These are phyloP conservation scores for Leucophenga montana DNA, from an alignment of 2,888 invertebrate species.

Conservation along the genomic window DNA sequence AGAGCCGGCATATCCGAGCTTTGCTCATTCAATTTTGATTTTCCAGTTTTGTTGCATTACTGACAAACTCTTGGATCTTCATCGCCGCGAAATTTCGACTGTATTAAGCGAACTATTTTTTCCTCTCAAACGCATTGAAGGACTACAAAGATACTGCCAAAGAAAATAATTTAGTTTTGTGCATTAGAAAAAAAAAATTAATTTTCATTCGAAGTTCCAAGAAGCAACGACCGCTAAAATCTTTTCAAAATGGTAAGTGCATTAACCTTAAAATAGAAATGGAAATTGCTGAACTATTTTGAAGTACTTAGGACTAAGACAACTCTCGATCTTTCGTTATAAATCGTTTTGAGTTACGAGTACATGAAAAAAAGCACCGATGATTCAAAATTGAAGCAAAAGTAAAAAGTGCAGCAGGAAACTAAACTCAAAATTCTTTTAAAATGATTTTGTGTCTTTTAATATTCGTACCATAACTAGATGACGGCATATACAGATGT, in stretches of 20 bases:
- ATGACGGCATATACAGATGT: too few relatives aligned
- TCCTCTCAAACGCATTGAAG: too few relatives aligned
- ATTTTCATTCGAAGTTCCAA: not conserved
- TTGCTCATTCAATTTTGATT: conserved; percentile 62
- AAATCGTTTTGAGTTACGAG: too few relatives aligned
- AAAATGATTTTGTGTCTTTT: too few relatives aligned
- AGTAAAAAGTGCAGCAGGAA: too few relatives aligned
- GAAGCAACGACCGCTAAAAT: conserved; percentile 17
- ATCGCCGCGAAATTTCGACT: not conserved
- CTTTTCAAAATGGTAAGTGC: conserved; percentile 45
- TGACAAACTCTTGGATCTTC: conserved; percentile 62
- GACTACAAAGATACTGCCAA: conserved; percentile 17
- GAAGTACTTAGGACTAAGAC: too few relatives aligned
- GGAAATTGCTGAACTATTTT: too few relatives aligned
- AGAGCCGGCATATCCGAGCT: conserved; percentile 43
- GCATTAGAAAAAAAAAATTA: conserved; percentile 25
- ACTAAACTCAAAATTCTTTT: too few relatives aligned
- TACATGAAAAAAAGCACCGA: too few relatives aligned
- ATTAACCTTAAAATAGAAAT: not conserved
- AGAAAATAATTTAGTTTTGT: conserved; percentile 28
- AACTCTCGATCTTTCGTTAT: too few relatives aligned
- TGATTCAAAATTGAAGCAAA: too few relatives aligned
- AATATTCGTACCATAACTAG: too few relatives aligned
- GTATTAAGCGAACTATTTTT: not conserved
- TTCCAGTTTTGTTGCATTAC: conserved; percentile 72